Evolutionary conservation across 2,797 vertebrate genomes (phyloP), one percentile per base, ranked within the genome.

Genomic region (Varecia variegata): DNA sequence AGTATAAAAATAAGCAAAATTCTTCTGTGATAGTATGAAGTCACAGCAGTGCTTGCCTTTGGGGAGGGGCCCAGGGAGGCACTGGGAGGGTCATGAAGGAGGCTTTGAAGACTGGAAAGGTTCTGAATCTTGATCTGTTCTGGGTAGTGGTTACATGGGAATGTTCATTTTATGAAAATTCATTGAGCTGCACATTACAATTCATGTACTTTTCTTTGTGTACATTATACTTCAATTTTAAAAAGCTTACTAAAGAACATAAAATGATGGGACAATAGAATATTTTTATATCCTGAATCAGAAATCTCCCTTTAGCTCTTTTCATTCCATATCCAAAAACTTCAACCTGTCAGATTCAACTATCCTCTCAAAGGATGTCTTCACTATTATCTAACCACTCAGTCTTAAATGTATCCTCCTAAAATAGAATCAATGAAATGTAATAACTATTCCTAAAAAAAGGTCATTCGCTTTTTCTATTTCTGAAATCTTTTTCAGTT

Each of bases 271-370:
- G 47, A 90, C 21, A 87, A 45, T 67, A 60, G 80, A 96, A 58
- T 88, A 94, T 71, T 96, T 93, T 93, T 67, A 90, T 45, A 83
- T 73, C 25, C 65, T 95, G 74, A 92, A 85, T 85, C 38, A 90
- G n/a, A 94, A 86, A 45, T 93, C 70, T 96, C 27, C 90, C 56
- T 93, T 93, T 35, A 58, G 50, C 3, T 71, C 76, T 96, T 79
- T 83, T 47, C 47, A 82, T 92, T 88, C 56, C 7, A 60, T 83
- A 82, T 40, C 47, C 14, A 83, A 95, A 94, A 92, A 92, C 47
- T 71, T 92, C 70, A 70, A 58, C 25, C 56, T 88, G 18, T 80
- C 56, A 88, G n/a, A 80, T 54, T 73, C 13, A 92, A 43, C 73
- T 58, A 20, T 76, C 13, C 54, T 71, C n/a, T 93, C 77, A 86